Base-by-base conservation (phyloP, 2,113 vertebrate species). In the Stigmatopora argus region DNA sequence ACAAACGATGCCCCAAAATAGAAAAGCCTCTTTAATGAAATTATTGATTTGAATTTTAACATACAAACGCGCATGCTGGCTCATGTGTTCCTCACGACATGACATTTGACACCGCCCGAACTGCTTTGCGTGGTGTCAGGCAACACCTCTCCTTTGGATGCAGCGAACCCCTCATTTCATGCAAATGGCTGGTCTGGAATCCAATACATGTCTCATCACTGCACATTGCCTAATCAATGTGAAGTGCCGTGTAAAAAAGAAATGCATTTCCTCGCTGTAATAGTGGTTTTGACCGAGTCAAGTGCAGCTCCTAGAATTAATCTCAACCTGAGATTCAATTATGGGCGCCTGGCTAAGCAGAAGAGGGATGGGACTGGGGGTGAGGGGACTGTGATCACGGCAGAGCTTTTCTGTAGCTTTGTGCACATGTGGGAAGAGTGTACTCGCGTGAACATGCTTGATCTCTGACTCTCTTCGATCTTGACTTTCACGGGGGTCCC, bases 301-400 rank as follows among this genome's bases (percentile, higher is more conserved):
- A 99, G 96, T 99, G 94, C 93, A 93, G 93, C 94, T 94, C 93
- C 92, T 95, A 94, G 94, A 96, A 96, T 96, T 95, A 99, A 98
- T 98, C 94, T 94, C 94, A 92, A 97, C 94, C 93, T 95, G 93
- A 96, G 94, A 98, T 97, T 99, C 95, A 96, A 97, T 98, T 98
- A 98, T 93, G 87, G 92, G 88, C 88, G 90, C 90, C 85, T 91
- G 90, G 83, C 85, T 91, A 86, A 89, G 87, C 90, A 90, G 85
- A 84, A 87, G 85, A 75, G 77, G 81, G 75, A 83, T 73, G 68
- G 75, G 71, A 65, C 75, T 19, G 73, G 65, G 67, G 69, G 66
- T 64, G 77, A 70, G 77, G 67, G 78, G 64, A 47, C 72, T 74
- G 72, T 72, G 81, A 78, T 72, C 65, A 66, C 64, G 51, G 57